phyloP scores from a whole-genome alignment of 2,113 vertebrate genomes.

The Petrocephalus microphthalmus region DNA sequence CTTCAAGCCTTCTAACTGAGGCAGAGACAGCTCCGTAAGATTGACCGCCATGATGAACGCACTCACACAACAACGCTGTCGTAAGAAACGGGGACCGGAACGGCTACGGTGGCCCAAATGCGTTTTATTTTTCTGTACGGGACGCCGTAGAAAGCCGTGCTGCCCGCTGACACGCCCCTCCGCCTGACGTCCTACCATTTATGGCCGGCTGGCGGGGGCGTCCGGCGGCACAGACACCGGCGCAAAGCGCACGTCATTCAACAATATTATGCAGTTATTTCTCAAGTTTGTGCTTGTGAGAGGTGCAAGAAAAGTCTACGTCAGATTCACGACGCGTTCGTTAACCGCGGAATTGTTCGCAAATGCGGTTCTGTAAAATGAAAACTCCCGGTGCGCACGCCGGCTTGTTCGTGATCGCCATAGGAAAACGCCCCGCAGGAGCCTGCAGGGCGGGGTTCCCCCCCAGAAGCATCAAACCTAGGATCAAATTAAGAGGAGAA shows the following conservation, averaged over 20 bases:
- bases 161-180: not conserved
- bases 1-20: slow-evolving; percentile 81
- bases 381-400: not conserved
- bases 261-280: not conserved
- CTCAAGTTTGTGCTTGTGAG: not conserved
- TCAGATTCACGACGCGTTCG: not conserved
- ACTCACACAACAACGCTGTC: slow-evolving; percentile 18
- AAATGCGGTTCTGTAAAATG: not conserved
- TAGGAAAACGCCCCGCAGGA: too few species aligned
- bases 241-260: not conserved
- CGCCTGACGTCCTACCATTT: not conserved
- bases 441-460: too few species aligned
- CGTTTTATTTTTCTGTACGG: not conserved
- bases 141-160: not conserved
- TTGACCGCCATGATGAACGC: slow-evolving; percentile 79
- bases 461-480: too few species aligned
- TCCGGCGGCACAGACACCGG: too few species aligned
- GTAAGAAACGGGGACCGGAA: slow-evolving; percentile 10
- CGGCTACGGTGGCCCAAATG: not conserved
- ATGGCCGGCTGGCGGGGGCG: not conserved
- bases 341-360: not conserved
- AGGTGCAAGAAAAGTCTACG: not conserved
- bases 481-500: too few species aligned
- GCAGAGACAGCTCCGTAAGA: slow-evolving; percentile 74
- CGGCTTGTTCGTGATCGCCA: too few species aligned